Percentiles rank a stretch among this genome's conserved stretches.
phyloP scores from a whole-genome alignment of 2,888 invertebrate genomes.

The Lepidochrysops patricia region DNA sequence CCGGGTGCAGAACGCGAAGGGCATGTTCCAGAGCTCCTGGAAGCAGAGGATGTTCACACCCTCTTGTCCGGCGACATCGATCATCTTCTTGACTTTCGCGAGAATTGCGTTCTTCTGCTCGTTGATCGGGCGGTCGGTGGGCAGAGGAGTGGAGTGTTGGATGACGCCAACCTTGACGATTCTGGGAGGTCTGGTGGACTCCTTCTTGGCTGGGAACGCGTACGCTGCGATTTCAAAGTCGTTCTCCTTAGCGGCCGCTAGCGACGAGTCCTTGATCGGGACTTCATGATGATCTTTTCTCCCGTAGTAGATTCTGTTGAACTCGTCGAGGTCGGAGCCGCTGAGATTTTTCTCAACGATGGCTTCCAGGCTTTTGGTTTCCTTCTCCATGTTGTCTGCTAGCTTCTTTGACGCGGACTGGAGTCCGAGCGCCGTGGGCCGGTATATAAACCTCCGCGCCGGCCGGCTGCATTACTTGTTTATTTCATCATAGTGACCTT shows the following conservation, averaged over 20 bases:
- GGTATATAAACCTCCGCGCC: conserved; percentile 45
- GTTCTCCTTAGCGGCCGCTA: conserved; percentile 70
- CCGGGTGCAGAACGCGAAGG: conserved; percentile 98
- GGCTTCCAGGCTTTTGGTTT: conserved; percentile 59
- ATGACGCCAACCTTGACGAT: conserved; percentile 90
- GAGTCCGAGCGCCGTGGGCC: conserved; percentile 16
- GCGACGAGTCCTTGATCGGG: conserved; percentile 60
- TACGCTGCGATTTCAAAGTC: conserved; percentile 70
- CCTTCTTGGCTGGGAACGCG: conserved; percentile 60
- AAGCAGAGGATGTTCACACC: conserved; percentile 94
- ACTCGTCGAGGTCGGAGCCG: conserved; percentile 59
- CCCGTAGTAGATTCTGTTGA: conserved; percentile 63
- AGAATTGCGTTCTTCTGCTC: conserved; percentile 88
- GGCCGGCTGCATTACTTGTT: conserved; percentile 35
- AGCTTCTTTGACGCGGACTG: background rate
- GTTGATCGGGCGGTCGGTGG: conserved; percentile 84
- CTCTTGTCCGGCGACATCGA: conserved; percentile 85
- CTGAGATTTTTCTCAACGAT: conserved; percentile 58
- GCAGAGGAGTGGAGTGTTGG: conserved; percentile 88
- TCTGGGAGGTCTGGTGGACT: conserved; percentile 77
- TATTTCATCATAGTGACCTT: conserved; percentile 45
- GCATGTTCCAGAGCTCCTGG: conserved; percentile 99
- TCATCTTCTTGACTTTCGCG: conserved; percentile 83
- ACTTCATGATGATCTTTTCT: conserved; percentile 53
- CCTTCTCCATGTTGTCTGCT: conserved; percentile 42